Evolutionary conservation across 2,888 invertebrate species (phyloP).

Genomic region (Synergus laeviventris): DNA sequence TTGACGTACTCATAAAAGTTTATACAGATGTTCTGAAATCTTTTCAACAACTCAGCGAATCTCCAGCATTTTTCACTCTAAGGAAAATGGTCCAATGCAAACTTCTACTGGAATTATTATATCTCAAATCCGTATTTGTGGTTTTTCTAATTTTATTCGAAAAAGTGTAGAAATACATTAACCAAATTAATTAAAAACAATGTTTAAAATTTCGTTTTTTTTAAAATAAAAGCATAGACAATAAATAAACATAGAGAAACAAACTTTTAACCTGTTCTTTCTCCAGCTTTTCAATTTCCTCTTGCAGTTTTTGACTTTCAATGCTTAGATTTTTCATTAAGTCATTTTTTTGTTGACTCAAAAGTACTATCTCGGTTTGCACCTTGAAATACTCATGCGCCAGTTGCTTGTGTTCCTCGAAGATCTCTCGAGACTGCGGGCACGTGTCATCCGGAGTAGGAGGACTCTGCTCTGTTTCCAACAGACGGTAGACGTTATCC

Average conservation of each 20-base stretch:
- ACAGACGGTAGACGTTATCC: slow-evolving; percentile 85
- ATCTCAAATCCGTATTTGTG: neutral
- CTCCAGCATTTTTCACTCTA: neutral
- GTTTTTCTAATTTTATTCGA: neutral
- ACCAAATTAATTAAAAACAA: neutral
- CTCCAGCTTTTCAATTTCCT: slow-evolving; percentile 82
- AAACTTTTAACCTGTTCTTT: slow-evolving; percentile 82
- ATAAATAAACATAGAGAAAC: neutral
- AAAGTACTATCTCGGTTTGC: slow-evolving; percentile 89
- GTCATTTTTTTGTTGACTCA: slow-evolving; percentile 87
- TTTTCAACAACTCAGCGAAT: slow-evolving; percentile 6
- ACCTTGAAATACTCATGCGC: slow-evolving; percentile 93
- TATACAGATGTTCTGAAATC: slow-evolving; percentile 8
- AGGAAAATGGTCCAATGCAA: slow-evolving; percentile 2
- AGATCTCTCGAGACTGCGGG: slow-evolving; percentile 89
- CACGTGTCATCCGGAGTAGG: slow-evolving; percentile 85
- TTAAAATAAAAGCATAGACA: neutral
- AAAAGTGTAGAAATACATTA: neutral
- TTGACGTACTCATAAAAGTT: slow-evolving; percentile 1
- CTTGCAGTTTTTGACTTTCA: slow-evolving; percentile 79
- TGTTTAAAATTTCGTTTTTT: neutral
- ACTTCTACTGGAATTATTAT: slow-evolving; percentile 6
- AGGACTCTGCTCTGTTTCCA: slow-evolving; percentile 90
- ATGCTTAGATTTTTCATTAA: slow-evolving; percentile 79
- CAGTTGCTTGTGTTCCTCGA: slow-evolving; percentile 91